phyloP scores from a whole-genome alignment of 1,140 invertebrate genomes.

The Rhopalosiphum padi region DNA sequence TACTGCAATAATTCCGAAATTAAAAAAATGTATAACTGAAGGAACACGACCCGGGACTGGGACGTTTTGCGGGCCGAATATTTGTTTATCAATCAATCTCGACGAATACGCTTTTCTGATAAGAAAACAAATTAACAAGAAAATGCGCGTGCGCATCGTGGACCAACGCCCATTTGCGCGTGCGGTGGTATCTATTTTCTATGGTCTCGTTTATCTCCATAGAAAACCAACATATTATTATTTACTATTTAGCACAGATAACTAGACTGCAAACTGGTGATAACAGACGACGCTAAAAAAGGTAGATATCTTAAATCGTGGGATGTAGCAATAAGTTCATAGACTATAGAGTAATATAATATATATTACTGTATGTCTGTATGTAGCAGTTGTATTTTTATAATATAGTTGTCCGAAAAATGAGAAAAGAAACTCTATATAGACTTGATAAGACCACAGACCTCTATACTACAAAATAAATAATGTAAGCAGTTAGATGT shows the following conservation, averaged over 20 bases:
- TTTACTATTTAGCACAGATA: conserved; percentile 6
- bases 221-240: not conserved
- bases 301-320: no score
- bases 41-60: not conserved
- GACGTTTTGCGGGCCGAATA: not conserved
- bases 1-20: not conserved
- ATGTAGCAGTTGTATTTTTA: not conserved
- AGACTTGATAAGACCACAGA: no score
- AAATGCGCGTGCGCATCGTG: not conserved
- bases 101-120: conserved; percentile 32
- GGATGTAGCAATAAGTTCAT: no score
- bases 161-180: conserved; percentile 52
- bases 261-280: no score
- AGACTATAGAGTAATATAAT: no score
- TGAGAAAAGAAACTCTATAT: no score
- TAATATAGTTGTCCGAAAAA: no score
- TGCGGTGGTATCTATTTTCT: not conserved
- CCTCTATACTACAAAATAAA: no score
- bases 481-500: no score
- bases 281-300: no score
- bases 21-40: not conserved
- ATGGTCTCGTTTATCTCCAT: not conserved
- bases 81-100: conserved; percentile 53
- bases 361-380: no score
- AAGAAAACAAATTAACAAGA: conserved; percentile 40